Evolutionary conservation across 1,140 invertebrate genomes (phyloP).

Genomic region (Condylostylus longicornis): DNA sequence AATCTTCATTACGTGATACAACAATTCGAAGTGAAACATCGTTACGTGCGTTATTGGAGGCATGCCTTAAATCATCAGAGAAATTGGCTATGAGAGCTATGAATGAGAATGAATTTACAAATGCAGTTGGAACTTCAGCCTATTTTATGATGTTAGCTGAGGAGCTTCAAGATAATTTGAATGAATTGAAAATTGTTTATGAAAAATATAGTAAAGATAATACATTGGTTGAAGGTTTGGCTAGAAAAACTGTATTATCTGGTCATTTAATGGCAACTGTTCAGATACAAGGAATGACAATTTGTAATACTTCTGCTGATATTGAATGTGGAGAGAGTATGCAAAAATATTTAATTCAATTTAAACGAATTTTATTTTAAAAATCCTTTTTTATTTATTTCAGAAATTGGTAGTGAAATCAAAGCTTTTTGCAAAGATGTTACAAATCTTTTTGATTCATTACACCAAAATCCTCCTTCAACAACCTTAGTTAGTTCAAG

Average conservation of each 20-base stretch:
- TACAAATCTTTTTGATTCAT: slow-evolving; percentile 16
- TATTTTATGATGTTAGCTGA: slow-evolving; percentile 7
- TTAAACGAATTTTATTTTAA: too few relatives aligned
- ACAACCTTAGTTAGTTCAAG: slow-evolving; percentile 19
- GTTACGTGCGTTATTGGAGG: slow-evolving; percentile 4
- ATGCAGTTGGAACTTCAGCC: slow-evolving; percentile 1
- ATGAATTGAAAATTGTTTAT: slow-evolving; percentile 28
- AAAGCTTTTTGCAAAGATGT: slow-evolving; percentile 28
- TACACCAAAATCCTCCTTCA: slow-evolving; percentile 17
- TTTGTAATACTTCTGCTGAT: slow-evolving; percentile 54
- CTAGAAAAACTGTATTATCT: slow-evolving; percentile 29
- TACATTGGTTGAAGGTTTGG: slow-evolving; percentile 28
- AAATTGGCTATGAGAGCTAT: slow-evolving; percentile 4
- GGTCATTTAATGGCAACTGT: slow-evolving; percentile 43
- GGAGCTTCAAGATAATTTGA: slow-evolving; percentile 13
- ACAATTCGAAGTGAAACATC: slow-evolving; percentile 3
- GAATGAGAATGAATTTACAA: slow-evolving; percentile 4
- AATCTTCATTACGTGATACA: not conserved
- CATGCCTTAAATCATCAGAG: slow-evolving; percentile 7
- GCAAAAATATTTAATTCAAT: slow-evolving; percentile 14
- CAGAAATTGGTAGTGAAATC: slow-evolving; percentile 45
- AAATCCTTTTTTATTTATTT: not conserved
- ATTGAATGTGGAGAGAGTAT: slow-evolving; percentile 57
- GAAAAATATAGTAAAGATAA: slow-evolving; percentile 24
- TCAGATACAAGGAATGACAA: slow-evolving; percentile 51